Conservation (phyloP, 2,888 invertebrate genomes). For the Phyllotreta cruciferae region DNA sequence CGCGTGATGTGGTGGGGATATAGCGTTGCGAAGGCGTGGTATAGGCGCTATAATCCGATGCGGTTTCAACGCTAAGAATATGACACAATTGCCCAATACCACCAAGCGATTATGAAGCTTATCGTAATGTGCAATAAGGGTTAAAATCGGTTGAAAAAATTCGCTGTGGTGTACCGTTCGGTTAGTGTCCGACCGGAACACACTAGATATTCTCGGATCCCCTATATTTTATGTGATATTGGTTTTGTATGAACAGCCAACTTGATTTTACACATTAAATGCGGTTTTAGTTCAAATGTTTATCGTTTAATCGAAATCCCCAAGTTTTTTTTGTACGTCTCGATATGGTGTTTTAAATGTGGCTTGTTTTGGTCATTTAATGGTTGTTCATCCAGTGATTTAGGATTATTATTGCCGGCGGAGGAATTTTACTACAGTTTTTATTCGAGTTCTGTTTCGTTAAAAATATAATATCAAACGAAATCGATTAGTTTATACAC, state of each 20-base stretch:
- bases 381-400: slow-evolving; percentile 36
- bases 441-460: background rate
- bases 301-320: slow-evolving; percentile 53
- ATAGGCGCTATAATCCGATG: slow-evolving; percentile 46
- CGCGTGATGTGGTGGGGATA: slow-evolving; percentile 39
- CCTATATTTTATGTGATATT: slow-evolving; percentile 52
- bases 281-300: slow-evolving; percentile 46
- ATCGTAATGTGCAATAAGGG: background rate
- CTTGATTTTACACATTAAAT: slow-evolving; percentile 57
- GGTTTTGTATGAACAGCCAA: slow-evolving; percentile 49
- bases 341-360: slow-evolving; percentile 42
- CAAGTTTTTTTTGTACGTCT: slow-evolving; percentile 38
- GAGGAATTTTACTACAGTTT: slow-evolving; percentile 15
- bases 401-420: slow-evolving; percentile 26
- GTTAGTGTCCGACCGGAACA: background rate
- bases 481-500: no score
- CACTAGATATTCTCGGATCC: slow-evolving; percentile 38
- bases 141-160: background rate
- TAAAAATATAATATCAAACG: background rate
- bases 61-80: slow-evolving; percentile 21
- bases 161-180: slow-evolving; percentile 5
- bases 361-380: slow-evolving; percentile 37
- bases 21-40: slow-evolving; percentile 46
- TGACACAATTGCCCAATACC: slow-evolving; percentile 19
- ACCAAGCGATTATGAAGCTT: slow-evolving; percentile 6